Conservation (phyloP, 2,113 vertebrate species). For the Grammomys dolichurus region DNA sequence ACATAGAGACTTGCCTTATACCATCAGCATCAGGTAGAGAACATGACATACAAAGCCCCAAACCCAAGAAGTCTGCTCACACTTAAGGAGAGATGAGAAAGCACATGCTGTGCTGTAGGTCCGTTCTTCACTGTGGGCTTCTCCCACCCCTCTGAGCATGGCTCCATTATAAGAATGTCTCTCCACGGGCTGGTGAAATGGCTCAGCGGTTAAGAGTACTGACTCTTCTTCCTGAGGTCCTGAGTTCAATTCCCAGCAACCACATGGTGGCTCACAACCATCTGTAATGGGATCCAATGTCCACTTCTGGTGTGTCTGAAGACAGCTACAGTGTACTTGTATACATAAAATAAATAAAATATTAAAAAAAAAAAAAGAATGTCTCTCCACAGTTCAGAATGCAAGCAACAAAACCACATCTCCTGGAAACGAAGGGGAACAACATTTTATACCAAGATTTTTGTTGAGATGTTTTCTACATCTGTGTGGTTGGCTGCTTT, state of each 20-base stretch:
- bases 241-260: too few species aligned
- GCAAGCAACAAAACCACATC: background rate
- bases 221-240: too few species aligned
- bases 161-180: background rate
- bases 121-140: background rate
- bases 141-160: background rate
- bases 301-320: too few species aligned
- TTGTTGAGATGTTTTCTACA: background rate
- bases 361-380: too few species aligned
- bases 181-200: too few species aligned
- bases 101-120: background rate
- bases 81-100: background rate
- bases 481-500: background rate
- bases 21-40: background rate
- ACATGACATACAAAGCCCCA: background rate
- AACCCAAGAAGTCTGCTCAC: background rate
- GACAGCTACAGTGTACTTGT: too few species aligned
- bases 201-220: too few species aligned
- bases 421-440: background rate
- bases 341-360: too few species aligned
- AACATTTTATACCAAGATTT: conserved; percentile 4
- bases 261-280: too few species aligned
- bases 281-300: too few species aligned
- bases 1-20: background rate
- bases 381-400: background rate